Evolutionary conservation across 2,797 vertebrate genomes (phyloP).

Genomic region (Hippocampus kuda): DNA sequence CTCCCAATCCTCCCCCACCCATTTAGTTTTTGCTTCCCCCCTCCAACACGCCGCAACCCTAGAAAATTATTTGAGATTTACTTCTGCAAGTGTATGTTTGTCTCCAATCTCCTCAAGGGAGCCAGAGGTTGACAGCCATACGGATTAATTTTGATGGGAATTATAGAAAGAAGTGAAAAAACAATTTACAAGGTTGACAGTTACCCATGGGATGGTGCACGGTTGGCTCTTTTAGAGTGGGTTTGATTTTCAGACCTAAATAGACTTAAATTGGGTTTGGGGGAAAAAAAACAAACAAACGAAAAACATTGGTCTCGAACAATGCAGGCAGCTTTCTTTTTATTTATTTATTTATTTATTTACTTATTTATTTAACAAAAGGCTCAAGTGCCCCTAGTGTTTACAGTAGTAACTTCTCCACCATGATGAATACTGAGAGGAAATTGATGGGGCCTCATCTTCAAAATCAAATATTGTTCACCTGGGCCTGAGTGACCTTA

Average conservation of each 20-base stretch:
- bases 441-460: constrained; percentile 23
- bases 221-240: background rate
- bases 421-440: constrained; percentile 28
- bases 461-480: constrained; percentile 43
- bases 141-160: constrained; percentile 1
- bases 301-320: background rate
- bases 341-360: too few relatives aligned
- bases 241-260: background rate
- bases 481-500: constrained; percentile 25
- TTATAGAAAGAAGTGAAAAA: background rate
- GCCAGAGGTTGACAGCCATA: background rate
- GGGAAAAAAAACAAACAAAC: too few relatives aligned
- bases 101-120: background rate
- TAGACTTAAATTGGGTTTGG: background rate
- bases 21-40: too few relatives aligned
- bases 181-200: background rate
- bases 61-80: background rate
- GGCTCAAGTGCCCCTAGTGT: constrained; percentile 19
- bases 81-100: background rate
- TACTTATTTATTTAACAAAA: constrained; percentile 4
- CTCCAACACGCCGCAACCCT: too few relatives aligned
- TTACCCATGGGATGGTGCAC: background rate
- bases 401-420: constrained; percentile 18
- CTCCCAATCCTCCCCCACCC: too few relatives aligned
- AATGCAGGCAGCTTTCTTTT: constrained; percentile 17